These are phyloP conservation scores for Hydra vulgaris DNA, from an alignment of 30 jellyfish, hydroid and myxozoan genomes.

Conservation along the genomic window DNA sequence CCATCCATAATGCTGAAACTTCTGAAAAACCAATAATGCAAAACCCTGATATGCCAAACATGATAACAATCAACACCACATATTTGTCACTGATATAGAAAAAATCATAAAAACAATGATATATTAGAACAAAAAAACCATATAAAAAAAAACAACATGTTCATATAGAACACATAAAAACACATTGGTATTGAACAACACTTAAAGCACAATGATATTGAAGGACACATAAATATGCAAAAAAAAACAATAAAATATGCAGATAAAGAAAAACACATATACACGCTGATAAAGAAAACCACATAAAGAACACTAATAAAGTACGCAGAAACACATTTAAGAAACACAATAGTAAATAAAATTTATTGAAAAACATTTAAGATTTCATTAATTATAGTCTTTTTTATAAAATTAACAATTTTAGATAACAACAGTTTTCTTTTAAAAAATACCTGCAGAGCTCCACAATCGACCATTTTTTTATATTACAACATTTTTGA, in stretches of 20 bases:
- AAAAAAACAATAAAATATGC: no score
- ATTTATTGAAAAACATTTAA: background rate
- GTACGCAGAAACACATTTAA: no score
- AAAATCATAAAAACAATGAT: background rate
- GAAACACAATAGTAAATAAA: no score
- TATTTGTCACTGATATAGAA: constrained; percentile 24
- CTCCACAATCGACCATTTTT: background rate
- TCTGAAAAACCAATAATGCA: constrained; percentile 83
- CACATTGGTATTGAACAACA: no score
- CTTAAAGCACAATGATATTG: no score
- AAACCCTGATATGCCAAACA: constrained; percentile 81
- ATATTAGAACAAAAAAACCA: background rate
- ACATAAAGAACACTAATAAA: no score
- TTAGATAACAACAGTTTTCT: background rate
- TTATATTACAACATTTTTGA: background rate
- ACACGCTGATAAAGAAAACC: no score
- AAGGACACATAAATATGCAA: no score
- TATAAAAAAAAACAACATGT: background rate
- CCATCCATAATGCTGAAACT: constrained; percentile 80
- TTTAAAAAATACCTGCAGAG: background rate
- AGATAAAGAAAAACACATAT: no score
- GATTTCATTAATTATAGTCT: background rate
- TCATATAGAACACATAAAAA: background rate
- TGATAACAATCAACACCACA: constrained; percentile 33
- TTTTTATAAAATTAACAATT: no score